phyloP scores from a whole-genome alignment of 1,140 invertebrate species.

The Panagrolaimus sp. region DNA sequence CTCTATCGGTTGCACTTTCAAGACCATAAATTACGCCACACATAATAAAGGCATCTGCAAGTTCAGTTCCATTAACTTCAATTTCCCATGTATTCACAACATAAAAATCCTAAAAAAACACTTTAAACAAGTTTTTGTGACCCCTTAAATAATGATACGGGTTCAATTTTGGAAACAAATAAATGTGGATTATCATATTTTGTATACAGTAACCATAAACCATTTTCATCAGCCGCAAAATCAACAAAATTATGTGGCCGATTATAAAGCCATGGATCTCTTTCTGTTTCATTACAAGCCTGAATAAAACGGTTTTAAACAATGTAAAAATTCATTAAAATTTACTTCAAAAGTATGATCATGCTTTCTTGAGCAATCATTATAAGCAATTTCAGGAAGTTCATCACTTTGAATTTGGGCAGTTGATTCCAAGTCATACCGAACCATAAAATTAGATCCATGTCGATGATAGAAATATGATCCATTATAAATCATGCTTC shows the following conservation, averaged over 20 bases:
- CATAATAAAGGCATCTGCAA: constrained; percentile 88
- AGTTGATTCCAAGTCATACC: constrained; percentile 53
- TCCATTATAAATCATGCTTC: constrained; percentile 57
- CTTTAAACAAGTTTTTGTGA: not conserved
- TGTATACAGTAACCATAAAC: constrained; percentile 65
- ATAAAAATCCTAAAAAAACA: constrained; percentile 64
- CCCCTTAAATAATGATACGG: constrained; percentile 25
- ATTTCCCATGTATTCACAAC: constrained; percentile 74
- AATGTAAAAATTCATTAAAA: not conserved
- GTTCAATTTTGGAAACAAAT: constrained; percentile 71
- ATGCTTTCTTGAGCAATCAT: constrained; percentile 54
- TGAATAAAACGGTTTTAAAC: constrained; percentile 22
- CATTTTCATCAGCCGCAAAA: constrained; percentile 84
- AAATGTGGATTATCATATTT: constrained; percentile 76
- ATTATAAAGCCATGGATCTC: constrained; percentile 56
- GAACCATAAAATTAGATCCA: constrained; percentile 52
- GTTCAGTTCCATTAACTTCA: constrained; percentile 73
- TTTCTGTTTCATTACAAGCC: constrained; percentile 57
- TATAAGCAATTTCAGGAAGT: constrained; percentile 41
- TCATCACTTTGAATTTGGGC: constrained; percentile 52
- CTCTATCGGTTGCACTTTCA: constrained; percentile 74
- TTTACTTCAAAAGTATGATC: constrained; percentile 58
- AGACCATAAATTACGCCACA: constrained; percentile 87
- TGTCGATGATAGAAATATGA: constrained; percentile 59
- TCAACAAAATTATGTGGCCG: constrained; percentile 73